These are phyloP conservation scores for Scatophagus argus DNA, from an alignment of 2,113 vertebrate genomes.

Conservation along the genomic window DNA sequence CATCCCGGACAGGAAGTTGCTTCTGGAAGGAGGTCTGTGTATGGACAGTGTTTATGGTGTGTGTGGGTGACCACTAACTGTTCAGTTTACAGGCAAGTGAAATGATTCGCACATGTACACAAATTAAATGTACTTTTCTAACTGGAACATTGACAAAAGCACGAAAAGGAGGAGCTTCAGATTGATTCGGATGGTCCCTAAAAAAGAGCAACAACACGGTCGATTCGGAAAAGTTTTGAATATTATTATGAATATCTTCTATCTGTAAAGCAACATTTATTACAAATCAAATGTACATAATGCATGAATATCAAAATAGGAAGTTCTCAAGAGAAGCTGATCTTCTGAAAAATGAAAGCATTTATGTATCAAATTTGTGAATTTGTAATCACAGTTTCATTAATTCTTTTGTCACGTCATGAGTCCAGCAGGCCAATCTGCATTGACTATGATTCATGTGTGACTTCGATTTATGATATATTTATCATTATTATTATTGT, in stretches of 20 bases:
- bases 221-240: background rate
- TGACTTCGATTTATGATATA: background rate
- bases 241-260: background rate
- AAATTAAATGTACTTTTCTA: background rate
- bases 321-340: background rate
- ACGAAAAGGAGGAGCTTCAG: background rate
- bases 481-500: too few relatives aligned
- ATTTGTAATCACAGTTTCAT: background rate
- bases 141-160: background rate
- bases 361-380: background rate
- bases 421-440: background rate
- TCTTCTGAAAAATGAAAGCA: background rate
- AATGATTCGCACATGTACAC: background rate
- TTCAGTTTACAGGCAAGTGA: background rate
- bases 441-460: background rate
- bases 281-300: background rate
- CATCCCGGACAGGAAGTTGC: slow-evolving; percentile 15
- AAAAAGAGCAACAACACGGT: background rate
- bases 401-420: background rate
- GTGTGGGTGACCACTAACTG: background rate
- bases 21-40: slow-evolving; percentile 11
- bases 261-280: background rate
- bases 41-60: background rate
- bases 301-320: background rate
- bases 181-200: background rate